phyloP scores from a whole-genome alignment of 2,113 vertebrate genomes.

The Montifringilla adamsi region DNA sequence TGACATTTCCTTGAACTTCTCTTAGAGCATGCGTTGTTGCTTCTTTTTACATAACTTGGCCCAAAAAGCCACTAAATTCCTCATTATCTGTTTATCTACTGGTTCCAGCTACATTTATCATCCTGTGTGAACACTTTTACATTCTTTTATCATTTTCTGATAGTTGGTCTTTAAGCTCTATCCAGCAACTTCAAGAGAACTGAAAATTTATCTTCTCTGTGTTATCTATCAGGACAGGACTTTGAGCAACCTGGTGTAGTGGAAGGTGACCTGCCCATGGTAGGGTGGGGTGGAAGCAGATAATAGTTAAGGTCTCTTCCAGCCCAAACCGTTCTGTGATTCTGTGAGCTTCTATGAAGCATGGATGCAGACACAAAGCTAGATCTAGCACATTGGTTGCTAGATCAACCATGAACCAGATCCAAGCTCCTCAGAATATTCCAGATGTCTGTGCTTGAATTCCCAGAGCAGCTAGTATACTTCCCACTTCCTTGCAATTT shows the following conservation, averaged over 20 bases:
- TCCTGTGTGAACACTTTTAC: background rate
- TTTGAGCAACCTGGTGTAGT: background rate
- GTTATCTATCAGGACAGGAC: background rate
- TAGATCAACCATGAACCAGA: background rate
- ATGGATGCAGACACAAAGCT: fast-evolving
- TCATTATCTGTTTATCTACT: background rate
- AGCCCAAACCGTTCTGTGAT: background rate
- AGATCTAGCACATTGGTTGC: fast-evolving
- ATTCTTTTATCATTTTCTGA: background rate
- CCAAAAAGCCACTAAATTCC: background rate
- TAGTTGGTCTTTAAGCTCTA: background rate
- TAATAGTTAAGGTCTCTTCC: background rate
- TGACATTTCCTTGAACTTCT: background rate
- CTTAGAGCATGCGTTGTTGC: background rate
- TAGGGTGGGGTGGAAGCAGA: background rate
- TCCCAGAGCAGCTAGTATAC: fast-evolving
- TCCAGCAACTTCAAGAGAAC: background rate
- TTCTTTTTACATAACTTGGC: background rate
- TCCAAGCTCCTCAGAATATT: background rate
- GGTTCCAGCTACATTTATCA: background rate
- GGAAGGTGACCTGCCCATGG: background rate
- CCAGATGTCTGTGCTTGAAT: background rate
- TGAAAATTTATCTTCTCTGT: background rate
- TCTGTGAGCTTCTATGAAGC: background rate
- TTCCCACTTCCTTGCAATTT: background rate